A percentile compares a stretch with the other conserved stretches of the same genome.
phyloP scores from a whole-genome alignment of 2,113 vertebrate genomes.

The Morone chrysops region DNA sequence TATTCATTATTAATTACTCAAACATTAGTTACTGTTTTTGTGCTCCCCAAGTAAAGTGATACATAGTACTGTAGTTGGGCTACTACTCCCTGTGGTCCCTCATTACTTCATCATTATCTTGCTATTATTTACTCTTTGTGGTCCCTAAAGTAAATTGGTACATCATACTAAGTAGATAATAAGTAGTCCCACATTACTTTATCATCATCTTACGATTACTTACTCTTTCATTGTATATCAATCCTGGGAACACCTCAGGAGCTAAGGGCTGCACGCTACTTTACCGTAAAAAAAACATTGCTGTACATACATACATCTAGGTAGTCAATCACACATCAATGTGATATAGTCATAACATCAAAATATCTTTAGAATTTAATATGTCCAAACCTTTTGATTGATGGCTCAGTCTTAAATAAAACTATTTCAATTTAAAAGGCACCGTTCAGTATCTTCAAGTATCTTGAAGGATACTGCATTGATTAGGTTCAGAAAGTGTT shows the following conservation, averaged over 20 bases:
- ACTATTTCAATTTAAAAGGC: constrained; percentile 46
- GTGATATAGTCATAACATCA: constrained; percentile 26
- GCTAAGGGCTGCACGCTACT: not conserved
- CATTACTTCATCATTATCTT: too few species aligned
- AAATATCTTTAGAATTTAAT: constrained; percentile 29
- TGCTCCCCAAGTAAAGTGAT: too few species aligned
- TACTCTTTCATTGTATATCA: too few species aligned
- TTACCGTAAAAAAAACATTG: not conserved
- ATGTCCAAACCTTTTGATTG: constrained; percentile 47
- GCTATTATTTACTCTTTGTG: not conserved
- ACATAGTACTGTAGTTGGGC: too few species aligned
- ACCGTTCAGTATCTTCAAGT: constrained; percentile 5
- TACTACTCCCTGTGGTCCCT: too few species aligned
- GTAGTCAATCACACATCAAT: constrained; percentile 18
- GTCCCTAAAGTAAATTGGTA: not conserved
- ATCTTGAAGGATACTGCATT: constrained; percentile 36
- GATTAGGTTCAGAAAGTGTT: constrained; percentile 38
- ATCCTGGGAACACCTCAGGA: constrained; percentile 12
- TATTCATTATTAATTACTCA: not conserved
- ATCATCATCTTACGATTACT: too few species aligned
- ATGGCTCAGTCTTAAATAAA: constrained; percentile 33
- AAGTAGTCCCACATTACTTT: not conserved
- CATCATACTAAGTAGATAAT: not conserved
- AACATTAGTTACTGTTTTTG: not conserved
- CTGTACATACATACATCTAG: not conserved